Evolutionary conservation across 1,140 invertebrate species (phyloP).

Genomic region (Amyelois transitella): DNA sequence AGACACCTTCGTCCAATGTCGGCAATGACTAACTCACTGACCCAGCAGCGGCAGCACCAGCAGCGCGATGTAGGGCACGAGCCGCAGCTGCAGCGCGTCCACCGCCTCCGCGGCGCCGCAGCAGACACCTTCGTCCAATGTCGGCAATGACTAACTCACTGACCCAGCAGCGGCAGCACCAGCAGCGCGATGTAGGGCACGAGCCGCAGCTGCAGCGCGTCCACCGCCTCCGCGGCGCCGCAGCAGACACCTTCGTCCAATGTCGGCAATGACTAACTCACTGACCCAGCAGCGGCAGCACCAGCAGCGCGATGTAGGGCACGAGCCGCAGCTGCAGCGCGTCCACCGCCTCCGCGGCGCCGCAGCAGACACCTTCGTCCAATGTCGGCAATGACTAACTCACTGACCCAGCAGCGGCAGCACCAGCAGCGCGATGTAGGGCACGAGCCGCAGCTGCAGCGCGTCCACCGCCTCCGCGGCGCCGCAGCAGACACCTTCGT

Average conservation of each 20-base stretch:
- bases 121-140: too few species aligned
- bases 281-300: constrained; percentile 89
- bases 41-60: constrained; percentile 93
- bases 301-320: constrained; percentile 93
- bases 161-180: constrained; percentile 90
- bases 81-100: constrained; percentile 85
- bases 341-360: constrained; percentile 91
- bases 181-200: constrained; percentile 95
- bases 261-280: too few species aligned
- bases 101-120: too few species aligned
- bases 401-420: constrained; percentile 88
- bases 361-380: constrained; percentile 85
- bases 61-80: constrained; percentile 94
- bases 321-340: constrained; percentile 88
- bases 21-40: too few species aligned
- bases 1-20: too few species aligned
- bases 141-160: too few species aligned
- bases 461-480: constrained; percentile 91
- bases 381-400: too few species aligned
- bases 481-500: constrained; percentile 86
- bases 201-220: constrained; percentile 86
- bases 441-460: constrained; percentile 89
- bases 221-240: constrained; percentile 92
- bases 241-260: constrained; percentile 84
- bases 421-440: constrained; percentile 93